phyloP scores from a whole-genome alignment of 2,113 vertebrate species.

The Crypturellus undulatus region DNA sequence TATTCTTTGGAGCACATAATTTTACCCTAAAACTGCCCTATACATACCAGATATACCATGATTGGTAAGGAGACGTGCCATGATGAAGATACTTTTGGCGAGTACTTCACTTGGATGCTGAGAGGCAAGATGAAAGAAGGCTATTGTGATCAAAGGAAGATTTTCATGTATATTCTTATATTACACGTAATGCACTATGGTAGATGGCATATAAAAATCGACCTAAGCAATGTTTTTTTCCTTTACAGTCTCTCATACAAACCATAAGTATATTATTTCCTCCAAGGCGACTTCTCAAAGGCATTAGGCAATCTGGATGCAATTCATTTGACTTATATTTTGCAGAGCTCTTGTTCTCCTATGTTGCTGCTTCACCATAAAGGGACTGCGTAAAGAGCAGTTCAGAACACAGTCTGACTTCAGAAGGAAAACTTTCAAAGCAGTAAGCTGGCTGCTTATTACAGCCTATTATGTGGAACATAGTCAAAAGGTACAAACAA shows the following conservation, averaged over 20 bases:
- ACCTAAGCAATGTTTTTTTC: background rate
- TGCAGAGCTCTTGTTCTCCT: background rate
- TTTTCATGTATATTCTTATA: background rate
- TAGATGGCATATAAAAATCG: background rate
- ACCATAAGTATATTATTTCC: background rate
- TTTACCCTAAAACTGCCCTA: background rate
- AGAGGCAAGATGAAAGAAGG: background rate
- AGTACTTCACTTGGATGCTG: background rate
- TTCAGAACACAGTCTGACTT: conserved; percentile 9
- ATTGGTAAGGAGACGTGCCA: background rate
- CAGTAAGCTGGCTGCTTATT: conserved; percentile 26
- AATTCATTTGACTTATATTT: conserved; percentile 17
- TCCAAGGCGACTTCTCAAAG: background rate
- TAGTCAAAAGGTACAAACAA: conserved; percentile 42
- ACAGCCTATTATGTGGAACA: background rate
- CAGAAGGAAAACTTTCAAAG: conserved; percentile 26
- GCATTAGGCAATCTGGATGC: background rate
- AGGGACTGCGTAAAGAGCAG: conserved; percentile 1
- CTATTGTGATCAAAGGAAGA: background rate
- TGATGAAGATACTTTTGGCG: background rate
- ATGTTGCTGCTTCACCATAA: background rate
- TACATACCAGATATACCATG: background rate
- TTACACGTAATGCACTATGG: background rate
- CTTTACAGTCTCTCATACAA: background rate
- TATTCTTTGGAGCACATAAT: background rate